Evolutionary conservation across 2,888 invertebrate species (phyloP).

Genomic region (Thumatha senex): DNA sequence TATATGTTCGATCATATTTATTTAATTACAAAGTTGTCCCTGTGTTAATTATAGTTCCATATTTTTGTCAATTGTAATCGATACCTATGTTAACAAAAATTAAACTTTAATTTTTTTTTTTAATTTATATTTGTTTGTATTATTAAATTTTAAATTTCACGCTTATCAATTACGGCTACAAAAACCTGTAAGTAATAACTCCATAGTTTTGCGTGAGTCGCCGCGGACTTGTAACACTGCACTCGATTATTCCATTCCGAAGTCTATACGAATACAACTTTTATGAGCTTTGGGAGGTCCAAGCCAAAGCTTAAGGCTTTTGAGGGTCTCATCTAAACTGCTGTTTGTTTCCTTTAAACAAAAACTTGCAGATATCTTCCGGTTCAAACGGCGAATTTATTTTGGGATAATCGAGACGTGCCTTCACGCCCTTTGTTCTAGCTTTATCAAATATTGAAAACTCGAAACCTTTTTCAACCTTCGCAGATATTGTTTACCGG

Average conservation of each 20-base stretch:
- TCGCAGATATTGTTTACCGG: not conserved
- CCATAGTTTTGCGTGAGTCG: not conserved
- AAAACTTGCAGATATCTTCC: slow-evolving; percentile 10
- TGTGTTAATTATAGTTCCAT: too few species aligned
- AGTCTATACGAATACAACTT: slow-evolving; percentile 18
- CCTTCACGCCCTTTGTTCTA: not conserved
- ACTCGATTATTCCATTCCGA: not conserved
- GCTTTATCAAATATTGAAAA: slow-evolving; percentile 2
- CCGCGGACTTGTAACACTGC: slow-evolving; percentile 6
- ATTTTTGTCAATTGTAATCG: too few species aligned
- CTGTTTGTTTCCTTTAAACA: slow-evolving; percentile 23
- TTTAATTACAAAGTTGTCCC: too few species aligned
- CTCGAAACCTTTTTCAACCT: not conserved
- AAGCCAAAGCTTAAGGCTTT: slow-evolving; percentile 14
- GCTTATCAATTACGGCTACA: not conserved
- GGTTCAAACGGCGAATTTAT: slow-evolving; percentile 9
- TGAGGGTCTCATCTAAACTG: slow-evolving; percentile 13
- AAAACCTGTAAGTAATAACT: not conserved
- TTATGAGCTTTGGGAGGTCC: slow-evolving; percentile 20
- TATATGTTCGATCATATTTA: too few species aligned
- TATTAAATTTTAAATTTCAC: too few species aligned
- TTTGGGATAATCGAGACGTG: not conserved
- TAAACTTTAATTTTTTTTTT: too few species aligned
- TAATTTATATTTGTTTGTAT: too few species aligned
- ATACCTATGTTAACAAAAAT: too few species aligned